These are phyloP conservation scores for Catalaphyllia jardinei DNA, from an alignment of 64 coral and sea anemone genomes.

Conservation along the genomic window DNA sequence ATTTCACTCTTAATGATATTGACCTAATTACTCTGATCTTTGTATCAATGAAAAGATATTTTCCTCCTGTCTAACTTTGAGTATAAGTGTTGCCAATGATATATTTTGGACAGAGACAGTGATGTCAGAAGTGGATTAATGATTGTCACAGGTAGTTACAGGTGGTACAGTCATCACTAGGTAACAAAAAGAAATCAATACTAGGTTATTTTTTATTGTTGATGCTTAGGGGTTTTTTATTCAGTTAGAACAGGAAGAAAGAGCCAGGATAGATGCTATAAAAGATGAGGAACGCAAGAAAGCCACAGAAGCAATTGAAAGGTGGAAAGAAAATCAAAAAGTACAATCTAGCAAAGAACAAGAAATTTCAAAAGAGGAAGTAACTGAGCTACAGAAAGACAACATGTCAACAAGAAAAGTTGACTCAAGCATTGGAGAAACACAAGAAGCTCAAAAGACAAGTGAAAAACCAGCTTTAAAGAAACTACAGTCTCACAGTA, in stretches of 20 bases:
- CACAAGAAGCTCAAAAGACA: background rate
- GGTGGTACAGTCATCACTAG: no score
- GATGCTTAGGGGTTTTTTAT: background rate
- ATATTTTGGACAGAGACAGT: background rate
- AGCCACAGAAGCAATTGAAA: slow-evolving; percentile 83
- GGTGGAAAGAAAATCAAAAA: slow-evolving; percentile 75
- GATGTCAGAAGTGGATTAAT: no score
- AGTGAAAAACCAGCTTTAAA: slow-evolving; percentile 3
- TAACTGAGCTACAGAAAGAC: background rate
- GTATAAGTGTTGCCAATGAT: no score
- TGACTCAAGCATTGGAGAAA: background rate
- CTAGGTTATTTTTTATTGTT: no score
- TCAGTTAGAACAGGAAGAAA: slow-evolving; percentile 91
- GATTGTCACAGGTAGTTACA: no score
- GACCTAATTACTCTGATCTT: no score
- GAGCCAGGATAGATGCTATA: slow-evolving; percentile 77
- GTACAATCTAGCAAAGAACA: background rate
- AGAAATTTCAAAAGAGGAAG: background rate
- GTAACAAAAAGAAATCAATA: no score
- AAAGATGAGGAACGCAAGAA: slow-evolving; percentile 85
- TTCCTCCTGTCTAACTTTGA: no score
- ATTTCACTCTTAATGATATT: no score
- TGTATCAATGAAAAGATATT: no score
- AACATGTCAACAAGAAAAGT: background rate
- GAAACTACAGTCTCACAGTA: background rate